Evolutionary conservation across 2,113 vertebrate genomes (phyloP).

Genomic region (Myxocyprinus asiaticus): DNA sequence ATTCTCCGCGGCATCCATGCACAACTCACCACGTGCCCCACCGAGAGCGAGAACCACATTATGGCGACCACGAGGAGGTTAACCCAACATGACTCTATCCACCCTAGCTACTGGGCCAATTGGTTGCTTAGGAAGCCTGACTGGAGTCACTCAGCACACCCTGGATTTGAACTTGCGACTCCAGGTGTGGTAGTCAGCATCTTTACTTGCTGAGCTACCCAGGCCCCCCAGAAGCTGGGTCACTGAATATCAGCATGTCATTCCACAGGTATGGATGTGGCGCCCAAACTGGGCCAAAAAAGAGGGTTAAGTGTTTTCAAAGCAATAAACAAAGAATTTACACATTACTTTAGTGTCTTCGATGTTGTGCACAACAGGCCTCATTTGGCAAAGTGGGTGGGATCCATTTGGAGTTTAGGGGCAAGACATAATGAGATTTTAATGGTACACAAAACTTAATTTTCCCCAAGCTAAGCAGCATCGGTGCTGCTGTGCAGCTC

Average conservation of each 20-base stretch:
- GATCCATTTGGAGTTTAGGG: neutral
- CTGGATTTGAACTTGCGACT: no score
- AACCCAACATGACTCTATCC: no score
- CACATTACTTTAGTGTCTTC: slow-evolving; percentile 33
- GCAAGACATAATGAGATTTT: slow-evolving; percentile 35
- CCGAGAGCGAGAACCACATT: no score
- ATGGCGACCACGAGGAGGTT: no score
- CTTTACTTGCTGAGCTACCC: no score
- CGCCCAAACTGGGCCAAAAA: slow-evolving; percentile 46
- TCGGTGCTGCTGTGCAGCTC: slow-evolving; percentile 30
- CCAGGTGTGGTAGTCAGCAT: no score
- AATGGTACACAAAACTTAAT: slow-evolving; percentile 31
- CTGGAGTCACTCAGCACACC: no score
- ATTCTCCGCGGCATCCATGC: no score
- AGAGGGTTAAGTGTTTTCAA: slow-evolving; percentile 49
- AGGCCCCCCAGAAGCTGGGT: neutral
- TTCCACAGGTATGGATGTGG: slow-evolving; percentile 16
- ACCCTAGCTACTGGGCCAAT: no score
- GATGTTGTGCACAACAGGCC: neutral
- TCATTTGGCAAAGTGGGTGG: slow-evolving; percentile 13
- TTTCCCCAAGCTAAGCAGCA: slow-evolving; percentile 5
- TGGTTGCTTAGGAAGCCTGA: no score
- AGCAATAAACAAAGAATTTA: slow-evolving; percentile 54
- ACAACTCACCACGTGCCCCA: no score
- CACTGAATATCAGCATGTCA: slow-evolving; percentile 22